Percentiles rank a stretch among this genome's conserved stretches.
These are phyloP conservation scores for Melanotaenia parkinsoni DNA, from an alignment of 2,797 vertebrate genomes.

Conservation along the genomic window DNA sequence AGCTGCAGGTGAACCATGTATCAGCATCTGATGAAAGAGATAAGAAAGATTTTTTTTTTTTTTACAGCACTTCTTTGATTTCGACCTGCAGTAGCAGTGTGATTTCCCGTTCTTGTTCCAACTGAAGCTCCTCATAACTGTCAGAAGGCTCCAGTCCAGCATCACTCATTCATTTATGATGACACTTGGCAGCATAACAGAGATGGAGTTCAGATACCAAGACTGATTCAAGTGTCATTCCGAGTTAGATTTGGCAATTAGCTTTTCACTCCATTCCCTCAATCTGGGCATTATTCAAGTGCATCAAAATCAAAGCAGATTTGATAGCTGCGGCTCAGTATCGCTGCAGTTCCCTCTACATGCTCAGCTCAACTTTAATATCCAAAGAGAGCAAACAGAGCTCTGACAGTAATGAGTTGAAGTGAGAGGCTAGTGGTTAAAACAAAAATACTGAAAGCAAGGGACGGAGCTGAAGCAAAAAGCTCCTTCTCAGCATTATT, in stretches of 20 bases:
- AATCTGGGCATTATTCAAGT: conserved; percentile 72
- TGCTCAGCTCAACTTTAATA: conserved; percentile 43
- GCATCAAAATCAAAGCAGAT: conserved; percentile 78
- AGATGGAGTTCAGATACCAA: conserved; percentile 43
- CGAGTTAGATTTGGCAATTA: conserved; percentile 76
- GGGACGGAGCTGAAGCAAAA: conserved; percentile 16
- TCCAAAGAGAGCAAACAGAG: conserved; percentile 35
- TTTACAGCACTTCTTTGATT: conserved; percentile 12
- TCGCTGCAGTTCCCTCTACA: conserved; percentile 33
- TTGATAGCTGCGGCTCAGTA: conserved; percentile 65
- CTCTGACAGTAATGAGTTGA: conserved; percentile 65
- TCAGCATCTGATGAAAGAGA: not conserved
- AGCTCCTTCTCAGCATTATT: conserved; percentile 50
- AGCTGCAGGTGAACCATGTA: not conserved
- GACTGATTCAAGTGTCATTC: conserved; percentile 55
- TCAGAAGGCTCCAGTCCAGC: conserved; percentile 1
- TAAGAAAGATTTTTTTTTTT: not conserved
- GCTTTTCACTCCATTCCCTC: conserved; percentile 57
- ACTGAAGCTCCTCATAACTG: conserved; percentile 5
- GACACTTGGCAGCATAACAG: conserved; percentile 2
- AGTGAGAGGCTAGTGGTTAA: conserved; percentile 42
- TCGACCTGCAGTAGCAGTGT: conserved; percentile 22
- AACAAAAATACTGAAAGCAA: conserved; percentile 4
- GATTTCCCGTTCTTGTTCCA: conserved; percentile 3
- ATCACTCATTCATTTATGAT: not conserved